Evolutionary conservation across 1,140 invertebrate genomes (phyloP).

Genomic region (Drosophila serrata): DNA sequence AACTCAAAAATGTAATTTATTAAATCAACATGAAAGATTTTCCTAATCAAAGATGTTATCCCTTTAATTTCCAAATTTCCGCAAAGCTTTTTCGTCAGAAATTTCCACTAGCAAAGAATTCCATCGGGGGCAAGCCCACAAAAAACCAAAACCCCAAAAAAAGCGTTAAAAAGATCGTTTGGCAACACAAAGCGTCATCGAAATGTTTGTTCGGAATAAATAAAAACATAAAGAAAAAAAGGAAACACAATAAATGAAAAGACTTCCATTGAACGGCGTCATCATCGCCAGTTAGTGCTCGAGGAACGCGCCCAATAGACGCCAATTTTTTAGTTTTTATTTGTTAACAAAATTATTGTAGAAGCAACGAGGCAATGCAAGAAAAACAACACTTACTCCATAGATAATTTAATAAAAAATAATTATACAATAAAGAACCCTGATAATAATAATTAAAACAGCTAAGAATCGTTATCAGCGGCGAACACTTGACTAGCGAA

Average conservation of each 20-base stretch:
- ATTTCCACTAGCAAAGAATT: slow-evolving; percentile 63
- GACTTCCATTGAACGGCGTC: slow-evolving; percentile 66
- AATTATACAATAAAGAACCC: slow-evolving; percentile 33
- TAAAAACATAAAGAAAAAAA: slow-evolving; percentile 68
- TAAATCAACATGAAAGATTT: background rate
- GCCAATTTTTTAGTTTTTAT: slow-evolving; percentile 38
- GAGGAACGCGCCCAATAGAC: slow-evolving; percentile 56
- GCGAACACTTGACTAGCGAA: slow-evolving; percentile 45
- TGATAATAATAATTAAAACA: slow-evolving; percentile 51
- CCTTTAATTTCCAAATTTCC: background rate
- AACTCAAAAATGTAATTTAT: too few species aligned
- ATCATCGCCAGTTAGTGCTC: slow-evolving; percentile 37
- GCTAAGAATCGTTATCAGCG: slow-evolving; percentile 30
- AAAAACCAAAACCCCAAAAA: slow-evolving; percentile 26
- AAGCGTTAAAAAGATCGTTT: slow-evolving; percentile 47
- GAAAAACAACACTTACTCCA: slow-evolving; percentile 25
- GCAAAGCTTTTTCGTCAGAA: slow-evolving; percentile 44
- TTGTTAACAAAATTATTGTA: slow-evolving; percentile 65
- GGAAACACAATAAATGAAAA: slow-evolving; percentile 74
- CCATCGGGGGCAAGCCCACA: slow-evolving; percentile 58
- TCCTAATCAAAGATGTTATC: too few species aligned
- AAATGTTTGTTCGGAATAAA: slow-evolving; percentile 75
- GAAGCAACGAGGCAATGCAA: background rate
- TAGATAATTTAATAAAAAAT: slow-evolving; percentile 64
- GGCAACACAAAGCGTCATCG: slow-evolving; percentile 67